Evolutionary conservation across 2,113 vertebrate species (phyloP), one percentile per base, ranked within the genome.

Genomic region (Jaculus jaculus): DNA sequence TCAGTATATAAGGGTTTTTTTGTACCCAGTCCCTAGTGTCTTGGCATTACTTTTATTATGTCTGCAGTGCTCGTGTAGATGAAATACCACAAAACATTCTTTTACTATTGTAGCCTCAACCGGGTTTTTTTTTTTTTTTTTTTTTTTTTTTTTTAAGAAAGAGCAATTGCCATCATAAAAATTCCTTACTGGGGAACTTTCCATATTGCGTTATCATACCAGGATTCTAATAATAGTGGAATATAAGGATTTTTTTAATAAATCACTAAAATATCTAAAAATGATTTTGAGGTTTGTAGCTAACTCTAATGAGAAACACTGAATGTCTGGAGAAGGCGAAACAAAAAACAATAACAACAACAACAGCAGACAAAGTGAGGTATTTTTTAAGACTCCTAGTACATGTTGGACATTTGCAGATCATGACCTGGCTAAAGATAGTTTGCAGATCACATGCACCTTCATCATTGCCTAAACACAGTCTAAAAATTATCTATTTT

Each of bases 41-140:
- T 98, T 96, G 87, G 97, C 97, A 95, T 94, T 97, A 37, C 69
- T 97, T 98, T 97, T 98, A 95, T 98, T 98, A 97, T 97, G 96
- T 97, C 96, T 98, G 91, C 96, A 92, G 68, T 71, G 34, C 95
- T 97, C 93, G 5, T 97, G 87, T 97, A 96, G 97, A 97, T 96
- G 51, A 98, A 98, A 95, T 97, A 96, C 95, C 96, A 93, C 61
- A 91, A 97, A 71, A 96, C 96, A 97, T 97, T 97, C 92, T 96
- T 97, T 97, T 92, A 97, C 93, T 91, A 93, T 95, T 98, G 93
- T 98, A 97, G 96, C 73, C 47, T 97, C 94, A 95, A 96, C 94
- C 34, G 34, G 81, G 51, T 51, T 51, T 30, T 32, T 94, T 84
- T 88, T n/a, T n/a, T n/a, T n/a, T 89, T 18, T 21, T 42, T 84